Percentiles rank a stretch among this genome's conserved stretches.
These are phyloP conservation scores for Mesocricetus auratus DNA, from an alignment of 2,113 vertebrate genomes.

Conservation along the genomic window DNA sequence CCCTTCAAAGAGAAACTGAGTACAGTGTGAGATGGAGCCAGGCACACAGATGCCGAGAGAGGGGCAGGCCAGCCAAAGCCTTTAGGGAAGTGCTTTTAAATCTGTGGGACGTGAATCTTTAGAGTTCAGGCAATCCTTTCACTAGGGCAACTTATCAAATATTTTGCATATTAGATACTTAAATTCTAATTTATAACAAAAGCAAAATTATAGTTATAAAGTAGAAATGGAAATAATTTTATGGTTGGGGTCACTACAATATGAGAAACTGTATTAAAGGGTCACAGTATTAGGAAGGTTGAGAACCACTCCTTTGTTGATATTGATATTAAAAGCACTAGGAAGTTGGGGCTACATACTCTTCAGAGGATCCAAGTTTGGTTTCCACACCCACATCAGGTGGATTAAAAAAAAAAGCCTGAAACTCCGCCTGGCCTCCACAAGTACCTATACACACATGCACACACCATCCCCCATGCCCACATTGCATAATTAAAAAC, in stretches of 20 bases:
- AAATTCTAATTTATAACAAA: background rate
- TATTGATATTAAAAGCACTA: background rate
- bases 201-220: background rate
- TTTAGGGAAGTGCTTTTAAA: background rate
- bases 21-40: background rate
- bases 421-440: background rate
- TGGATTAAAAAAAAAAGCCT: background rate
- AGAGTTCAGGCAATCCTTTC: too few species aligned
- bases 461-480: too few species aligned
- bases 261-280: background rate
- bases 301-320: background rate
- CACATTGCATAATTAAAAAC: background rate
- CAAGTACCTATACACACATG: background rate
- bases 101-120: background rate
- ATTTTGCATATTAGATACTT: background rate
- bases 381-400: too few species aligned
- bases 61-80: background rate
- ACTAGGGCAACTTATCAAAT: background rate
- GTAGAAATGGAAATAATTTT: background rate
- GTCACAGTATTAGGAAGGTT: background rate
- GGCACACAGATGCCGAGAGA: background rate
- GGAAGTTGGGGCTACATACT: background rate
- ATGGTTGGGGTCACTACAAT: background rate
- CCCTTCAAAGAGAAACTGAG: background rate
- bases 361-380: background rate